Percentiles rank a stretch among this genome's conserved stretches.
These are phyloP conservation scores for Eilema caniola DNA, from an alignment of 2,888 invertebrate genomes.

Conservation along the genomic window DNA sequence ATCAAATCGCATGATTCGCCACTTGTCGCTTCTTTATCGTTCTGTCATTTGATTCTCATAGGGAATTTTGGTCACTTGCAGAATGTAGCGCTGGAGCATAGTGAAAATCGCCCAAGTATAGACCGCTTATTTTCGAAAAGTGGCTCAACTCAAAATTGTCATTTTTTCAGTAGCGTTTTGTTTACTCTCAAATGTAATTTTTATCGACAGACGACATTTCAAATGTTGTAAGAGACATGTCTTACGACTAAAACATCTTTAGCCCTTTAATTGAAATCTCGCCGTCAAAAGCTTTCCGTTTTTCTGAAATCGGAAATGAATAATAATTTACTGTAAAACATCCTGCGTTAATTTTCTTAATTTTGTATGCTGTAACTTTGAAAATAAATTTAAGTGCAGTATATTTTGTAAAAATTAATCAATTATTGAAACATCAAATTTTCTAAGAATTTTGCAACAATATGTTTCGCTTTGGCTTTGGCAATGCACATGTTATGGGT, in stretches of 20 bases:
- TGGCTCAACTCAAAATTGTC: not conserved
- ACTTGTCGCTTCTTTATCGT: not conserved
- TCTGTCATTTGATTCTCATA: not conserved
- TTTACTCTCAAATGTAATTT: not conserved
- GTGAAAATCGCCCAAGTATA: not conserved
- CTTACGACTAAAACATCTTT: no score
- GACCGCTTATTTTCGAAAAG: not conserved
- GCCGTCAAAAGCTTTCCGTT: no score
- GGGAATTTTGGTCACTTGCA: not conserved
- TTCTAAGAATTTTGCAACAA: not conserved
- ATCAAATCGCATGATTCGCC: not conserved
- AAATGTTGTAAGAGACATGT: no score
- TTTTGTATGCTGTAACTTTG: not conserved
- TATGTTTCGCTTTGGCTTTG: not conserved
- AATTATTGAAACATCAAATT: constrained; percentile 10
- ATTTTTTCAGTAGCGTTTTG: not conserved
- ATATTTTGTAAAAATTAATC: constrained; percentile 8
- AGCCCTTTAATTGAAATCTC: no score
- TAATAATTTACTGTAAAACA: not conserved
- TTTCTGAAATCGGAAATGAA: not conserved
- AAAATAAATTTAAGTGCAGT: not conserved
- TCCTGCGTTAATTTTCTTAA: not conserved
- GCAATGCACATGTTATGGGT: not conserved
- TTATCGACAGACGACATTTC: not conserved
- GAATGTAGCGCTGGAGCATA: not conserved